phyloP scores from a whole-genome alignment of 1,140 invertebrate species.

The Anadara kagoshimensis region DNA sequence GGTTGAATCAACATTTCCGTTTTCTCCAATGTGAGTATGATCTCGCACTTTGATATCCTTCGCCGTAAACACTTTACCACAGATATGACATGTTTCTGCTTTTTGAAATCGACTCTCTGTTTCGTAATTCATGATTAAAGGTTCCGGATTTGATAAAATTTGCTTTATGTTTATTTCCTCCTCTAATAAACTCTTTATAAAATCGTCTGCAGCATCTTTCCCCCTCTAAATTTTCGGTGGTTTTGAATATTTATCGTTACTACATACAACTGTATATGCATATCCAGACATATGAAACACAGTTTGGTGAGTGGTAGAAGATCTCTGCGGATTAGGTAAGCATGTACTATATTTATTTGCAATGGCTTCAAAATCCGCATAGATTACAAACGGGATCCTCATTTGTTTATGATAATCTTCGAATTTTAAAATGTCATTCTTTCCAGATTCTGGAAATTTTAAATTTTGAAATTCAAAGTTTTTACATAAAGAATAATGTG shows the following conservation, averaged over 20 bases:
- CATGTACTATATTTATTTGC: slow-evolving; percentile 21
- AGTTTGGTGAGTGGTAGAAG: slow-evolving; percentile 12
- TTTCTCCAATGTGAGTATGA: neutral
- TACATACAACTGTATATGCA: slow-evolving; percentile 22
- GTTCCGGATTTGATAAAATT: neutral
- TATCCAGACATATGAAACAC: slow-evolving; percentile 18
- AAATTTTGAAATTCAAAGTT: slow-evolving; percentile 6
- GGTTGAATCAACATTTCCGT: neutral
- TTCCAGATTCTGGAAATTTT: neutral
- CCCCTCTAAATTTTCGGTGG: slow-evolving; percentile 14
- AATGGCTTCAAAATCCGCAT: slow-evolving; percentile 36
- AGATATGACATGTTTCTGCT: neutral
- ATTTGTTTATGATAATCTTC: slow-evolving; percentile 19
- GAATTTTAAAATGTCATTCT: slow-evolving; percentile 14
- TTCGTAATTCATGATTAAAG: neutral
- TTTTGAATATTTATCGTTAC: slow-evolving; percentile 18
- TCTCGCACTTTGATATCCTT: slow-evolving; percentile 1
- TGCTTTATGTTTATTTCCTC: neutral
- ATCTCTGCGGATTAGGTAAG: neutral
- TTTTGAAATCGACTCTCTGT: neutral
- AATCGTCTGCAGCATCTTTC: neutral
- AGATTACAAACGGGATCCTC: slow-evolving; percentile 30
- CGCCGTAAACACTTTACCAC: neutral
- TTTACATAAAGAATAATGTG: slow-evolving; percentile 18
- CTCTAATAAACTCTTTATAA: neutral